Conservation (phyloP, 2,797 vertebrate genomes). For the Sorex maritimensis region DNA sequence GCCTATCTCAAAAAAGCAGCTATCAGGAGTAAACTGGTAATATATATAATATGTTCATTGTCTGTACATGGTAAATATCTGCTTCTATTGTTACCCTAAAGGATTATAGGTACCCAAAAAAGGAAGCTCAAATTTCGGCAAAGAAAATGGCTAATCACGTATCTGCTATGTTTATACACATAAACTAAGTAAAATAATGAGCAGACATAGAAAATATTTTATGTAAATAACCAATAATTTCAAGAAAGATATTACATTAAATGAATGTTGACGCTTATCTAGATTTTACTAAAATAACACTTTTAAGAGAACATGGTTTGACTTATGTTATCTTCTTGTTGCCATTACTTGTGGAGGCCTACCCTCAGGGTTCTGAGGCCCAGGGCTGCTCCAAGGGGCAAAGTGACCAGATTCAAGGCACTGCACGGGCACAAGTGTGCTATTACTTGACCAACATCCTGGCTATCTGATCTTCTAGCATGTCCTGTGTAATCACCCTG, state of each 20-base stretch:
- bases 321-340: too few relatives aligned
- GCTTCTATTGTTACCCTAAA: conserved; percentile 27
- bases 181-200: conserved; percentile 7
- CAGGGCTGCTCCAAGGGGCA: too few relatives aligned
- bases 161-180: not conserved
- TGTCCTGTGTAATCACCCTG: too few relatives aligned
- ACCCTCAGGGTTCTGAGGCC: too few relatives aligned
- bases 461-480: too few relatives aligned
- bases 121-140: not conserved
- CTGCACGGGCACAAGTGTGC: not conserved
- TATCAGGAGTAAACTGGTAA: conserved; percentile 15
- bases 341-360: too few relatives aligned
- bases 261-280: too few relatives aligned
- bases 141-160: not conserved
- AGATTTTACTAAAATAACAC: too few relatives aligned
- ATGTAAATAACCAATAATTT: not conserved
- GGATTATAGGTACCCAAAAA: not conserved
- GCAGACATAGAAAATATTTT: not conserved
- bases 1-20: not conserved
- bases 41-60: not conserved
- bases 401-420: too few relatives aligned
- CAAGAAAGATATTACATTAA: too few relatives aligned
- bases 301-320: too few relatives aligned
- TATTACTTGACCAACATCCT: too few relatives aligned
- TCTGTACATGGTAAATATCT: not conserved